Percentiles rank a stretch among this genome's conserved stretches.
Conservation (phyloP, 1,140 invertebrate genomes). For the Magallana gigas region DNA sequence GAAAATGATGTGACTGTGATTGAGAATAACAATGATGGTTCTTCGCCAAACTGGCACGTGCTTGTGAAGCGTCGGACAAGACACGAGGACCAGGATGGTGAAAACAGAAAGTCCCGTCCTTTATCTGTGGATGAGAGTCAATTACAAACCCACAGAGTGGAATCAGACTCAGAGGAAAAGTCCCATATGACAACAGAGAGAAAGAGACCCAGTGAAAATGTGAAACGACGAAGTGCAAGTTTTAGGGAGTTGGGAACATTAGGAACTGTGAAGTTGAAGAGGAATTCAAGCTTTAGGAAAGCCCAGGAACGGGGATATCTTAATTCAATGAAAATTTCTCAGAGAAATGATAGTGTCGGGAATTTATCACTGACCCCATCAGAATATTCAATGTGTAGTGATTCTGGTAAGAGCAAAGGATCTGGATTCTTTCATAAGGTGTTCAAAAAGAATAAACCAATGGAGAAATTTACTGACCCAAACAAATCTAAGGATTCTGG, state of each 20-base stretch:
- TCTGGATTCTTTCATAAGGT: conserved; percentile 71
- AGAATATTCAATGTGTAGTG: conserved; percentile 51
- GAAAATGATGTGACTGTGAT: conserved; percentile 57
- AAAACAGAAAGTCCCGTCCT: conserved; percentile 14
- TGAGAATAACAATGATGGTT: conserved; percentile 44
- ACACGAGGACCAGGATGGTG: conserved; percentile 12
- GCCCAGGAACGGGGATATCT: conserved; percentile 57
- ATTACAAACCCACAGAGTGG: conserved; percentile 27
- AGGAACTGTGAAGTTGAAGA: conserved; percentile 42
- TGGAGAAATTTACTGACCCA: conserved; percentile 51
- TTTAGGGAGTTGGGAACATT: conserved; percentile 51
- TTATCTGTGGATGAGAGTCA: conserved; percentile 53
- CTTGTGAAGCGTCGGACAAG: conserved; percentile 35
- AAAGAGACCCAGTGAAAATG: conserved; percentile 33
- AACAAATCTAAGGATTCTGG: conserved; percentile 54
- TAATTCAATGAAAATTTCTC: conserved; percentile 32
- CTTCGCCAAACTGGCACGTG: background rate
- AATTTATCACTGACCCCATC: conserved; percentile 45
- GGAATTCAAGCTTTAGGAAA: conserved; percentile 63
- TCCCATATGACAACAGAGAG: background rate
- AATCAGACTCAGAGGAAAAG: conserved; percentile 5
- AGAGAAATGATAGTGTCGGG: conserved; percentile 44
- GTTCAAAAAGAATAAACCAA: conserved; percentile 67
- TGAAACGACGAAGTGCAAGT: conserved; percentile 54
- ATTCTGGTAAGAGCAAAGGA: conserved; percentile 58